Base-by-base conservation (phyloP, 2,888 invertebrate genomes). In the Diogma glabrata region DNA sequence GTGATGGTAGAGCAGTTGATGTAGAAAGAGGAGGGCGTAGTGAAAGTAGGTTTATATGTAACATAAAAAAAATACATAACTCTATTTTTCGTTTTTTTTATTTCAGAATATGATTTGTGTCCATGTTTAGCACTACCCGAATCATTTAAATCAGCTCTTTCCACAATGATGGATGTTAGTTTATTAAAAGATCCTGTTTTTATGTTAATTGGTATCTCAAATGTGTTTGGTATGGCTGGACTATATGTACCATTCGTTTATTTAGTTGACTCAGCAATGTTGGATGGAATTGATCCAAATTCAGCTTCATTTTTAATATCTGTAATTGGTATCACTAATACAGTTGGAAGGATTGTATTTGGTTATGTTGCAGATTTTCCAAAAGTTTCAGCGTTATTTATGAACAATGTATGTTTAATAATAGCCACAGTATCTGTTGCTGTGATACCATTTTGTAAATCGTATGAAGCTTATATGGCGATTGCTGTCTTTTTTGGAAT, bases 201-300 rank as follows among this genome's bases (percentile, higher is more conserved):
- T 71, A 82, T 92, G 75, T 73, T 94, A 50, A 90, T 95, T 63
- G 91, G 90, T 54, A 79, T 95, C 50, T 93, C 92, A 56, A 96
- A 95, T 69, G 76, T 97, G 52, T 91, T 97, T 67, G 97, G 96
- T 60, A 95, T 97, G 87, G 88, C 95, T 50, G 96, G 96, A 57
- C 81, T 96, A 51, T 95, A 95, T 70, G 90, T 97, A 58, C 97
- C 97, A 33, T 97, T 94, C 69, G 89, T 94, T 47, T 97, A 91
- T 66, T 77, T 97, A 51, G 89, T 92, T 20, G 88, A 92, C 60
- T 84, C 85, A 50, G 88, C 88, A 10, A 75, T 70, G 53, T 67
- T 74, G 51, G 81, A 83, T 63, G 82, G 82, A 55, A 82, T 91
- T 49, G 83, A 82, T 26, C 69, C 72, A 14, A 75, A 75, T 19